Conservation (phyloP, 2,797 vertebrate species). For the Cirrhinus molitorella region DNA sequence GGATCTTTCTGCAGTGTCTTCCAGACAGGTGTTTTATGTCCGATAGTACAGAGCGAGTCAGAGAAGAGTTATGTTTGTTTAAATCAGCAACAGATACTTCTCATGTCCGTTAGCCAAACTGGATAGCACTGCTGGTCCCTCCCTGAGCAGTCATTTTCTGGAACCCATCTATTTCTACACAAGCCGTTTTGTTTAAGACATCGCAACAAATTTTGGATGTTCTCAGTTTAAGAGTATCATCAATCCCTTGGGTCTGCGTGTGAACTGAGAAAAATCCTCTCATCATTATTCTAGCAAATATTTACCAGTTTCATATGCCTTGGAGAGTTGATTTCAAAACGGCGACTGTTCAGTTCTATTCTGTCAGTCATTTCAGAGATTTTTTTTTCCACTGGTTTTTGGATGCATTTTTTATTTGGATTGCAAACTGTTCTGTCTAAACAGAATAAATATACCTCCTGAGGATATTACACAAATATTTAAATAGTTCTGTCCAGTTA, state of each 20-base stretch:
- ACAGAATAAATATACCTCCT: background rate
- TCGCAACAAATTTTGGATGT: conserved; percentile 5
- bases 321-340: background rate
- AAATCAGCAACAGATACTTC: conserved; percentile 29
- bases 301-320: conserved; percentile 12
- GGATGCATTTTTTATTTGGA: background rate
- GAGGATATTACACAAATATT: background rate
- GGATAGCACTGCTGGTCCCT: background rate
- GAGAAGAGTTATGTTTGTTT: conserved; percentile 23
- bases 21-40: conserved; percentile 20
- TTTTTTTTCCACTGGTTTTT: background rate
- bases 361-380: background rate
- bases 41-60: background rate
- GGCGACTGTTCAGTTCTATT: background rate
- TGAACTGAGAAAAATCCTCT: conserved; percentile 24
- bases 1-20: background rate
- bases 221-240: background rate
- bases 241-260: conserved; percentile 21
- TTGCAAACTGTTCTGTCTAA: background rate
- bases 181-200: background rate
- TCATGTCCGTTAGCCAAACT: conserved; percentile 9
- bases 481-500: background rate
- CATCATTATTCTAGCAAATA: conserved; percentile 15
- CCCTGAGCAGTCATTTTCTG: background rate
- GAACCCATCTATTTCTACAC: background rate